Conservation (phyloP, 2,888 invertebrate genomes). For the Dryobotodes eremita region DNA sequence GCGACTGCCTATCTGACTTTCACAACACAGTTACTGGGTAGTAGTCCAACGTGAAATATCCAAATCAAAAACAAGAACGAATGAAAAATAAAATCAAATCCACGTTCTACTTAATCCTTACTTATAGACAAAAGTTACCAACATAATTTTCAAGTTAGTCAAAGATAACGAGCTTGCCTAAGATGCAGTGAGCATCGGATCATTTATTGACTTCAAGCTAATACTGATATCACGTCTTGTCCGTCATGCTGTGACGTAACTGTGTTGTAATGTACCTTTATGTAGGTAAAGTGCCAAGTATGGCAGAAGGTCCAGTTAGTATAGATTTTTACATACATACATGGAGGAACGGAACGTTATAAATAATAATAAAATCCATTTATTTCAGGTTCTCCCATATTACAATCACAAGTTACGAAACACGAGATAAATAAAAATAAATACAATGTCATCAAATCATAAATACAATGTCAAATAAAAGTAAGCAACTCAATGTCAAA, state of each 20-base stretch:
- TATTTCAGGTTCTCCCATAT: too few relatives aligned
- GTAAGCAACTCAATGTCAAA: too few relatives aligned
- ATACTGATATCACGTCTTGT: constrained; percentile 59
- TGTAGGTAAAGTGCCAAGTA: not conserved
- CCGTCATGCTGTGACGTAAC: constrained; percentile 46
- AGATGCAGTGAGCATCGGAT: constrained; percentile 26
- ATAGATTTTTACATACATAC: too few relatives aligned
- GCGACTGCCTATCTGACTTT: too few relatives aligned
- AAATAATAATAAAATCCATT: too few relatives aligned
- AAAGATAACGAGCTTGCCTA: constrained; percentile 17
- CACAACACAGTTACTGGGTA: too few relatives aligned
- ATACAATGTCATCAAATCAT: too few relatives aligned
- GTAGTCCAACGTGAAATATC: too few relatives aligned
- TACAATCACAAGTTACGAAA: too few relatives aligned
- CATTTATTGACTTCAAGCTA: constrained; percentile 63
- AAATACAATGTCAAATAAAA: too few relatives aligned
- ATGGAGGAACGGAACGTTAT: too few relatives aligned
- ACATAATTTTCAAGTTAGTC: constrained; percentile 9
- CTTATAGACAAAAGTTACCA: constrained; percentile 6
- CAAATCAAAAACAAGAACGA: not conserved
- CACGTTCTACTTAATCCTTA: not conserved
- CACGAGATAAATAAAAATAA: too few relatives aligned
- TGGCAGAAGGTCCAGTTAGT: constrained; percentile 32
- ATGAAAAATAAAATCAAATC: not conserved
- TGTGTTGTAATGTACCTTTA: constrained; percentile 50